These are phyloP conservation scores for Laspeyria flexula DNA, from an alignment of 2,888 invertebrate genomes.

Conservation along the genomic window DNA sequence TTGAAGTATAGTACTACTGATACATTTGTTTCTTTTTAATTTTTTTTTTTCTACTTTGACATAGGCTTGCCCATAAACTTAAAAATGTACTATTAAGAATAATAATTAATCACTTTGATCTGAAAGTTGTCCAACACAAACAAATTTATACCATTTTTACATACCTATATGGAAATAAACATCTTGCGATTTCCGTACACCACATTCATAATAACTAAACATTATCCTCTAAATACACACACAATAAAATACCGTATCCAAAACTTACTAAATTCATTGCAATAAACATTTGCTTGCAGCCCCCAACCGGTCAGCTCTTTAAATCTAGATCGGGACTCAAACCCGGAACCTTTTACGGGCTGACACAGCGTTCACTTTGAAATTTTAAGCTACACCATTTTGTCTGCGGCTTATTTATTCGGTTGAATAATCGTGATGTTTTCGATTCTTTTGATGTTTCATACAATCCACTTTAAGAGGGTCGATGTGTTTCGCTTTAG, in stretches of 20 bases:
- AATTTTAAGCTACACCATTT: slow-evolving; percentile 41
- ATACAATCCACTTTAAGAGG: not conserved
- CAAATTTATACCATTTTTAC: no score
- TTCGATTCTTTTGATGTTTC: slow-evolving; percentile 31
- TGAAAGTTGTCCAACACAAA: no score
- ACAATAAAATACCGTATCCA: slow-evolving; percentile 17
- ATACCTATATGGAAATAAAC: no score
- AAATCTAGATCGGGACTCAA: slow-evolving; percentile 49
- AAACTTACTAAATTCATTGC: not conserved
- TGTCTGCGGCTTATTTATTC: slow-evolving; percentile 34
- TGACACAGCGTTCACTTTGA: slow-evolving; percentile 46
- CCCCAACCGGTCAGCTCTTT: slow-evolving; percentile 51
- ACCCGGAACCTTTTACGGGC: slow-evolving; percentile 49
- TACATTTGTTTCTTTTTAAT: no score
- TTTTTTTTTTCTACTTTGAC: no score
- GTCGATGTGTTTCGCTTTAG: slow-evolving; percentile 1
- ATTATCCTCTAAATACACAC: not conserved
- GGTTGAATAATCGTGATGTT: slow-evolving; percentile 37
- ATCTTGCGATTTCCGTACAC: no score
- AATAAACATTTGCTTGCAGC: slow-evolving; percentile 48
- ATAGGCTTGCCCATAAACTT: no score
- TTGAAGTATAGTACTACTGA: no score
- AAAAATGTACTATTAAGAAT: no score
- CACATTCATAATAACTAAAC: no score
- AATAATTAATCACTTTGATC: no score